A percentile compares a stretch with the other conserved stretches of the same genome.
Conservation (phyloP, 1,140 invertebrate species). For the Apis cerana region DNA sequence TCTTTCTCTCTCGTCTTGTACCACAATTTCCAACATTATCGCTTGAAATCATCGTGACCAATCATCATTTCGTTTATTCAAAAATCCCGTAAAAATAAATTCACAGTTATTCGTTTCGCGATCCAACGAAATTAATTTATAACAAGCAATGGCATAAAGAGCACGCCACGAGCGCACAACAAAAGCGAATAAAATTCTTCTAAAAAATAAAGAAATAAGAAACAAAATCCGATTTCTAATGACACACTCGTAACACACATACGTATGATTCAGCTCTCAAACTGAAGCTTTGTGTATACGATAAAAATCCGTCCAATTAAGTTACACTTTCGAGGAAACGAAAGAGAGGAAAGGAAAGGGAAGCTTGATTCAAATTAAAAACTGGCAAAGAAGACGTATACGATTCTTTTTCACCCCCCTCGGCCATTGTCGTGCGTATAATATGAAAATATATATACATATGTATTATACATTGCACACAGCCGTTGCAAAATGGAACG, state of each 20-base stretch:
- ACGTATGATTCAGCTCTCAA: background rate
- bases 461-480: background rate
- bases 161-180: background rate
- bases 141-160: background rate
- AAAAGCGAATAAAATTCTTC: background rate
- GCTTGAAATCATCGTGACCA: too few species aligned
- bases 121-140: background rate
- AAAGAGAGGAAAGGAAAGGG: background rate
- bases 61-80: too few species aligned
- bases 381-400: background rate
- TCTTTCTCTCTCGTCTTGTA: too few species aligned
- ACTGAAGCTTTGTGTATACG: background rate
- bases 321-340: too few species aligned
- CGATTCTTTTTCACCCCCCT: too few species aligned
- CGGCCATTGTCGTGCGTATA: background rate
- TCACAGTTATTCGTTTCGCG: background rate
- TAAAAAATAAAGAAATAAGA: background rate
- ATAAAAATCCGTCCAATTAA: constrained; percentile 14
- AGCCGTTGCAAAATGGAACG: background rate
- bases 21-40: too few species aligned
- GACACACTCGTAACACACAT: too few species aligned
- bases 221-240: background rate
- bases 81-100: too few species aligned
- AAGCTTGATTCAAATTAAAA: constrained; percentile 9
- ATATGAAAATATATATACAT: constrained; percentile 4